phyloP scores from a whole-genome alignment of 2,113 vertebrate genomes.

The Psammodynastes pulverulentus region DNA sequence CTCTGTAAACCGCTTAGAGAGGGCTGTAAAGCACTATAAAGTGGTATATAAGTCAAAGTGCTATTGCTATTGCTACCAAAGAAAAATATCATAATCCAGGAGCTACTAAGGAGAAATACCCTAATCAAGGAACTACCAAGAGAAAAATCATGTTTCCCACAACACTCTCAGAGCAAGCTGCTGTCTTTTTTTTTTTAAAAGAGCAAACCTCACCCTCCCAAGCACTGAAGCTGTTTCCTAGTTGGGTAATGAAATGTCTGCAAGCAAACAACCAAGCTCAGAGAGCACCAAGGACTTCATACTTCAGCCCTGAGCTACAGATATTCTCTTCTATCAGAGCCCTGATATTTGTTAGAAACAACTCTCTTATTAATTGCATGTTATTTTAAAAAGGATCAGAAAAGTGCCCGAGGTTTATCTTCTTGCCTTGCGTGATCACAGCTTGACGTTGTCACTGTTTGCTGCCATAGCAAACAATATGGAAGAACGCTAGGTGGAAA shows the following conservation, averaged over 20 bases:
- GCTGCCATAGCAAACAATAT: not conserved
- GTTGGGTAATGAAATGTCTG: not conserved
- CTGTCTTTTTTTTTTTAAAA: not conserved
- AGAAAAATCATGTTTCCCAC: not conserved
- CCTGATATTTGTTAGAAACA: constrained; percentile 1
- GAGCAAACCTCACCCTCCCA: not conserved
- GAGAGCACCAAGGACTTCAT: not conserved
- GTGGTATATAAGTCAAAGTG: too few relatives aligned
- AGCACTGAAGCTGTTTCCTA: not conserved
- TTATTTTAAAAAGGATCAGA: constrained; percentile 33
- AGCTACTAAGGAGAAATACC: not conserved
- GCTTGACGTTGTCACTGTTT: not conserved
- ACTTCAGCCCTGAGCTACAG: not conserved
- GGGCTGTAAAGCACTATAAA: too few relatives aligned
- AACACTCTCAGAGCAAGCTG: not conserved
- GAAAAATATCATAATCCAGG: not conserved
- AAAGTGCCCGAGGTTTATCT: not conserved
- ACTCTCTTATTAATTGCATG: constrained; percentile 8
- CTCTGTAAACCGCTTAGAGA: too few relatives aligned
- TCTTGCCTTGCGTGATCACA: not conserved
- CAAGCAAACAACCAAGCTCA: not conserved
- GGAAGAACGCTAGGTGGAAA: not conserved
- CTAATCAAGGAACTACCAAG: too few relatives aligned
- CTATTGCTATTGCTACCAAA: too few relatives aligned
- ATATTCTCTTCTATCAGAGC: not conserved